Percentiles rank a stretch among this genome's conserved stretches.
phyloP scores from a whole-genome alignment of 2,797 vertebrate genomes.

The Cichlasoma orientale region DNA sequence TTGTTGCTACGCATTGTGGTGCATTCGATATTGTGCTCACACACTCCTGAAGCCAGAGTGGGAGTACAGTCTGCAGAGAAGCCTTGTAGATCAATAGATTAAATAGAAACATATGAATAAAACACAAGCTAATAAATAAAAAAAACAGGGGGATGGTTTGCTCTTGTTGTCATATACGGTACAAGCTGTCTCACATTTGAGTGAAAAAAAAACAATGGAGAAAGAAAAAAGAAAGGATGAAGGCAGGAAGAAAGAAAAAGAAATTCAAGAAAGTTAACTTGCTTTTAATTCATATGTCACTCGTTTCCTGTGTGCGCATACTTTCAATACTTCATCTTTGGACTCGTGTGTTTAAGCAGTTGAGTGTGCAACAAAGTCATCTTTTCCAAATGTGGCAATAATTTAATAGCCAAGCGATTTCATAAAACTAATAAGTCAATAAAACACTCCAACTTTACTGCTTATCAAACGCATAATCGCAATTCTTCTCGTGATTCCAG shows the following conservation, averaged over 20 bases:
- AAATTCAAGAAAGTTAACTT: constrained; percentile 3
- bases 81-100: constrained; percentile 78
- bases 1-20: constrained; percentile 55
- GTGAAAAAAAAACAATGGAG: not conserved
- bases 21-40: constrained; percentile 78
- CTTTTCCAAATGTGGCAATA: not conserved
- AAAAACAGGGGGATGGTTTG: constrained; percentile 65
- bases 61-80: constrained; percentile 57
- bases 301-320: not conserved
- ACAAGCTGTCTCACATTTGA: constrained; percentile 9
- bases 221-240: not conserved
- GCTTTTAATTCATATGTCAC: not conserved
- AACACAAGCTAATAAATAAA: constrained; percentile 76
- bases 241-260: constrained; percentile 9
- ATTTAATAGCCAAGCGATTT: not conserved
- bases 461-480: not conserved
- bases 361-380: not conserved
- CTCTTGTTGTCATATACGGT: constrained; percentile 47
- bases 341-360: not conserved
- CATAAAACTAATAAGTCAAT: not conserved
- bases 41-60: constrained; percentile 60
- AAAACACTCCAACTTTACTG: not conserved
- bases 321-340: not conserved
- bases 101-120: constrained; percentile 78
- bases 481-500: constrained; percentile 5